phyloP scores from a whole-genome alignment of 1,140 invertebrate genomes.

The Rhizoglyphus robini region DNA sequence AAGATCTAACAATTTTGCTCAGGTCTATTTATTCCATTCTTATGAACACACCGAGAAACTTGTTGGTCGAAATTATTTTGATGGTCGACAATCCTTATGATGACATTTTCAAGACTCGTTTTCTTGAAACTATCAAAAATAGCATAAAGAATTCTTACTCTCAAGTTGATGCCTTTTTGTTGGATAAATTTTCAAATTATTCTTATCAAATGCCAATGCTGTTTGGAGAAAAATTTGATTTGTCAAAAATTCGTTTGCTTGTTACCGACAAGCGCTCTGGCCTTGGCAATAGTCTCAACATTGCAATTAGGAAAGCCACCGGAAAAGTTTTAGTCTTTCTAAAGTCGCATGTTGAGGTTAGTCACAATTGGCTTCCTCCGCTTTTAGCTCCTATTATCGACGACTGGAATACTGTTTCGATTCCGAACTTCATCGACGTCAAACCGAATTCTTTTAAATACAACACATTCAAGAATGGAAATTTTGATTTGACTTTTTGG shows the following conservation, averaged over 20 bases:
- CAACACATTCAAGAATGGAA: neutral
- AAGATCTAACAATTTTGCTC: neutral
- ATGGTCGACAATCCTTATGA: neutral
- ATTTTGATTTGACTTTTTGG: neutral
- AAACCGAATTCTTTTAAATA: neutral
- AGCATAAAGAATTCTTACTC: neutral
- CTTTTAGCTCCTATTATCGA: conserved; percentile 78
- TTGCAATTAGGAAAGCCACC: conserved; percentile 69
- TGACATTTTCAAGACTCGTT: no score
- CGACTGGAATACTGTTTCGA: conserved; percentile 67
- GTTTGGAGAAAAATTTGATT: neutral
- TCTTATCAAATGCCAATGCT: neutral
- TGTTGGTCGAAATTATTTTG: neutral
- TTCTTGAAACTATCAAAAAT: neutral
- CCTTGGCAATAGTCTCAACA: neutral
- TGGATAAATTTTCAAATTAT: neutral
- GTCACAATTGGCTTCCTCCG: conserved; percentile 87
- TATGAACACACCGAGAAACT: neutral
- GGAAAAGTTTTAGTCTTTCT: conserved; percentile 94
- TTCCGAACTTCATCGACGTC: neutral
- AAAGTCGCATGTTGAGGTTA: conserved; percentile 71
- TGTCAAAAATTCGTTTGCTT: neutral
- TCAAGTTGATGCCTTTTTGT: neutral
- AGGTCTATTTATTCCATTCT: neutral
- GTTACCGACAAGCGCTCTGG: neutral